phyloP scores from a whole-genome alignment of 2,113 vertebrate species.

The Azemiops feae region DNA sequence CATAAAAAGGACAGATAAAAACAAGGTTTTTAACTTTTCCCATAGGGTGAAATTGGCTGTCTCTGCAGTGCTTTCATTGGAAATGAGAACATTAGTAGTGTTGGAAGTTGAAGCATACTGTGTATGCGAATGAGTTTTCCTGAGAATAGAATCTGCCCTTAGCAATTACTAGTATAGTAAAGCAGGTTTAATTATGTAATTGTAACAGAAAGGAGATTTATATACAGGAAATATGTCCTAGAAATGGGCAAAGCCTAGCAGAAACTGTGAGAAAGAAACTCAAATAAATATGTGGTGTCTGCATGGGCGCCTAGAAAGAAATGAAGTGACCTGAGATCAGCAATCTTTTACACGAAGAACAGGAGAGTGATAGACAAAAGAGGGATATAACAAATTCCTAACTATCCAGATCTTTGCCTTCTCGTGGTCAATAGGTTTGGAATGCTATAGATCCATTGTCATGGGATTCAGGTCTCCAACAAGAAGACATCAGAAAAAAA shows the following conservation, averaged over 20 bases:
- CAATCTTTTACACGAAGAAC: neutral
- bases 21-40: neutral
- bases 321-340: neutral
- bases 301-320: neutral
- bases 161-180: neutral
- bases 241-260: neutral
- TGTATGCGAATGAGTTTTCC: neutral
- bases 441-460: too few relatives aligned
- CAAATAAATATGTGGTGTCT: neutral
- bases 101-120: neutral
- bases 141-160: neutral
- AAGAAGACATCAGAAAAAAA: neutral
- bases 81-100: neutral
- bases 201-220: neutral
- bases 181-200: neutral
- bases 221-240: neutral
- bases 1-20: neutral
- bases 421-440: too few relatives aligned
- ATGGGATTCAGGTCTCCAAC: too few relatives aligned
- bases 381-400: neutral
- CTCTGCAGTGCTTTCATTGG: neutral
- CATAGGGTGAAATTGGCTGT: neutral
- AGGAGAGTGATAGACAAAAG: neutral
- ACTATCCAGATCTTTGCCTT: too few relatives aligned
- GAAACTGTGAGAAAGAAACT: neutral